Percentiles rank a stretch among this genome's conserved stretches.
phyloP scores from a whole-genome alignment of 2,797 vertebrate genomes.

The Moxostoma hubbsi region DNA sequence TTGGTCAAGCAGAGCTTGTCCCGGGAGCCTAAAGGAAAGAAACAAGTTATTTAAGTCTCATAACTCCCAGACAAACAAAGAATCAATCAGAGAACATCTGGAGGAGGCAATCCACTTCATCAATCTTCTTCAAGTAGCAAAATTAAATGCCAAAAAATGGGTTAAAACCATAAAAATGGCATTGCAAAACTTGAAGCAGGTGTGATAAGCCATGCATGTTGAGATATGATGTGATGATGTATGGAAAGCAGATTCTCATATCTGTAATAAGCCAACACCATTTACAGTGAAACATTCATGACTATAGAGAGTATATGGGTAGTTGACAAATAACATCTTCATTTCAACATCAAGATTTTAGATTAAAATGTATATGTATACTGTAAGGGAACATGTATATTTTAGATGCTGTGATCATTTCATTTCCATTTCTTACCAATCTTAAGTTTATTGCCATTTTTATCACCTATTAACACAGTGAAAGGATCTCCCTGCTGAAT shows the following conservation, averaged over 20 bases:
- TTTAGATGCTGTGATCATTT: too few species aligned
- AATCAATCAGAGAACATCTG: slow-evolving; percentile 6
- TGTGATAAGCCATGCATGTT: slow-evolving; percentile 9
- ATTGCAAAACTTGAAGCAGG: slow-evolving; percentile 11
- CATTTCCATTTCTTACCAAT: too few species aligned
- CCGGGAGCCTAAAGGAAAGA: slow-evolving; percentile 90
- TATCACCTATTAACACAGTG: too few species aligned
- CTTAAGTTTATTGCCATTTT: too few species aligned
- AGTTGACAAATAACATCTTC: neutral
- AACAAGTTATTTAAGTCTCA: slow-evolving; percentile 46
- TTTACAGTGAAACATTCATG: slow-evolving; percentile 1
- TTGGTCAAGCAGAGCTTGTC: slow-evolving; percentile 96
- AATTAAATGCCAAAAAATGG: neutral
- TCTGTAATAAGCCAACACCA: neutral
- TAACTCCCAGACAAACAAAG: slow-evolving; percentile 16
- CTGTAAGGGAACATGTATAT: too few species aligned
- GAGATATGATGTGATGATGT: slow-evolving; percentile 10
- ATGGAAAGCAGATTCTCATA: slow-evolving; percentile 20
- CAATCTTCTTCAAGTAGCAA: slow-evolving; percentile 3
- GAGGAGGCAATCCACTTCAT: slow-evolving; percentile 11
- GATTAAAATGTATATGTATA: too few species aligned
- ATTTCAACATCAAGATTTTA: too few species aligned
- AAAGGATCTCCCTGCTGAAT: too few species aligned
- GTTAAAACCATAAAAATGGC: slow-evolving; percentile 43
- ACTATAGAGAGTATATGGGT: neutral